Conservation (phyloP, 2,888 invertebrate genomes). For the Miltochrista miniata region DNA sequence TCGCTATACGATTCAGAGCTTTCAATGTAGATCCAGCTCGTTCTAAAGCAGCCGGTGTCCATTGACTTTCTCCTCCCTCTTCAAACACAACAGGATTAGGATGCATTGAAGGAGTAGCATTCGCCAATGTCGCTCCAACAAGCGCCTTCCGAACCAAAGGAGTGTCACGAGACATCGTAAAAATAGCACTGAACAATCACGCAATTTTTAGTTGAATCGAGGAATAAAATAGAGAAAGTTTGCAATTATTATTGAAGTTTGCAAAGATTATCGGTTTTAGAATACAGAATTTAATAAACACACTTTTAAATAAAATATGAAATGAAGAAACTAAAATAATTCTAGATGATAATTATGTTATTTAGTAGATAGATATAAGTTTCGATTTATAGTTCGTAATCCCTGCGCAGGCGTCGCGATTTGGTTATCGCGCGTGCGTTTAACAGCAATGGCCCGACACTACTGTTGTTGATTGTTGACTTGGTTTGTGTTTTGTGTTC, state of each 20-base stretch:
- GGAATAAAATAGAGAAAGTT: neutral
- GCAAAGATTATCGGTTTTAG: no score
- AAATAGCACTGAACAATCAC: slow-evolving; percentile 15
- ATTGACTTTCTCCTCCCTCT: slow-evolving; percentile 60
- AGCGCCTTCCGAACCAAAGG: slow-evolving; percentile 74
- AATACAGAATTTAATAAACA: no score
- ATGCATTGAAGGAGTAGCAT: slow-evolving; percentile 38
- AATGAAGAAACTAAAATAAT: no score
- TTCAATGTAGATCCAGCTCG: slow-evolving; percentile 77
- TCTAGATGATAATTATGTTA: neutral
- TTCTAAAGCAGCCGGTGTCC: slow-evolving; percentile 78
- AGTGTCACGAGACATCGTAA: slow-evolving; percentile 50
- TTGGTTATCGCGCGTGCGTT: slow-evolving; percentile 45
- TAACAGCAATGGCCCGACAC: slow-evolving; percentile 30
- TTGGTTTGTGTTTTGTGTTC: no score
- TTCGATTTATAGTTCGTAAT: slow-evolving; percentile 22
- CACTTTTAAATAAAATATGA: no score
- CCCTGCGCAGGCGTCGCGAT: slow-evolving; percentile 44
- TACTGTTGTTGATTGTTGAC: slow-evolving; percentile 39
- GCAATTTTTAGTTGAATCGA: neutral
- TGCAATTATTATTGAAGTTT: neutral
- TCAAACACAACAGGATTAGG: slow-evolving; percentile 48
- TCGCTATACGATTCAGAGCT: slow-evolving; percentile 82
- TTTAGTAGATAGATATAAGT: neutral
- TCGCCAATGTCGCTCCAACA: slow-evolving; percentile 66